These are phyloP conservation scores for Tolypeutes matacus DNA, from an alignment of 2,797 vertebrate genomes.

Conservation along the genomic window DNA sequence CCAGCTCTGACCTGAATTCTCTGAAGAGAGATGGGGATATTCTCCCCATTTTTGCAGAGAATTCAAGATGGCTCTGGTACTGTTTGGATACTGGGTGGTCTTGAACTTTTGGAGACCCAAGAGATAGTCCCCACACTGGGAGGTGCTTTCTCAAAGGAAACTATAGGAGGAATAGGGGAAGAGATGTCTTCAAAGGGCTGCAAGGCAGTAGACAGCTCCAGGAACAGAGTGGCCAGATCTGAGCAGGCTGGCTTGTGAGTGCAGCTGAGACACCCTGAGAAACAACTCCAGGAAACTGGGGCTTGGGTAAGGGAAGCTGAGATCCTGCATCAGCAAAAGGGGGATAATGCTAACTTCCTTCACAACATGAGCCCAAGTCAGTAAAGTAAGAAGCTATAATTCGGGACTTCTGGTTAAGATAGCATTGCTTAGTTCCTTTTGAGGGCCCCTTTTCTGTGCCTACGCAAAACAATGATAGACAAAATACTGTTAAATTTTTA, in stretches of 20 bases:
- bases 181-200: background rate
- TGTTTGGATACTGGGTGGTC: background rate
- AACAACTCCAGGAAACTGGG: background rate
- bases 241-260: background rate
- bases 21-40: background rate
- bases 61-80: background rate
- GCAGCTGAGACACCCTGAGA: too few relatives aligned
- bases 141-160: background rate
- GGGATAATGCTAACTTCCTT: background rate
- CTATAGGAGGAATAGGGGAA: background rate
- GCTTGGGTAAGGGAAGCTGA: background rate
- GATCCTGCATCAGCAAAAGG: background rate
- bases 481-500: background rate
- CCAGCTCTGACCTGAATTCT: background rate
- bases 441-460: background rate
- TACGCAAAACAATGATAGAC: background rate
- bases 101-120: background rate
- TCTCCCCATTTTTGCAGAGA: background rate
- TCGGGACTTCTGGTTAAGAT: background rate
- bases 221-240: background rate
- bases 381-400: background rate
- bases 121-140: background rate
- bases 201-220: background rate
- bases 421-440: too few relatives aligned
- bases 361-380: background rate